Base-by-base conservation (phyloP, 2,797 vertebrate genomes). In the Rhyacichthys aspro region DNA sequence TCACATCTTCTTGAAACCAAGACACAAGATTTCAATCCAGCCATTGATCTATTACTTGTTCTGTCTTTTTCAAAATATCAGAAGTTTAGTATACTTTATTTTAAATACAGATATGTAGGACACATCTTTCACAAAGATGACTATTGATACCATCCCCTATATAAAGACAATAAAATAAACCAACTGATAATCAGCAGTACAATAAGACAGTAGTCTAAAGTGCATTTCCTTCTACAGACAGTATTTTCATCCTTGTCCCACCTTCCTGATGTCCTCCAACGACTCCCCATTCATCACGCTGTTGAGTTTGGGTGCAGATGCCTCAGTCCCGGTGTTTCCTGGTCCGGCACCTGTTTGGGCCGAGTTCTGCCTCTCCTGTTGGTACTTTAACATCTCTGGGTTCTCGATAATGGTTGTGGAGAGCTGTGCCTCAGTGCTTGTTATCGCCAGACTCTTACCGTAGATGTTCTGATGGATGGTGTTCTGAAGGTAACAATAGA, bases 321-420 rank as follows among this genome's bases (percentile, higher is more conserved):
- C 67, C 0, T 97, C 95, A 3, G 85, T 85, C 12, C 89, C 50
- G 0, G 82, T 41, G 45, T 83, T 76, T 28, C 89, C 58, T 0
- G 80, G 43, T 5, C 72, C 70, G 0, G 76, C 6, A 0, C 80
- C 87, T 78, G 55, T 89, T 90, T 94, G 95, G 34, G 93, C 92
- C 1, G 80, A 89, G 72, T 86, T 92, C 78, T 94, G 93, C 0
- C 89, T 78, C 63, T 93, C 91, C 88, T 96, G 95, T 54, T 99
- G 97, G 78, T 98, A 98, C 70, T 98, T 98, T n/a, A 99, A 93
- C 94, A 98, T 98, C 91, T 98, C 97, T 0, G 97, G 97, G 69
- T 98, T 98, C 90, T 99, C 97, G 7, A 98, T 99, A 71, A 99
- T 95, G 49, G 96, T 98, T 72, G 94, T 96, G 71, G 96, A 95